Percentiles rank a stretch among this genome's conserved stretches.
phyloP scores from a whole-genome alignment of 1,140 invertebrate species.

The Drosophila takahashii region DNA sequence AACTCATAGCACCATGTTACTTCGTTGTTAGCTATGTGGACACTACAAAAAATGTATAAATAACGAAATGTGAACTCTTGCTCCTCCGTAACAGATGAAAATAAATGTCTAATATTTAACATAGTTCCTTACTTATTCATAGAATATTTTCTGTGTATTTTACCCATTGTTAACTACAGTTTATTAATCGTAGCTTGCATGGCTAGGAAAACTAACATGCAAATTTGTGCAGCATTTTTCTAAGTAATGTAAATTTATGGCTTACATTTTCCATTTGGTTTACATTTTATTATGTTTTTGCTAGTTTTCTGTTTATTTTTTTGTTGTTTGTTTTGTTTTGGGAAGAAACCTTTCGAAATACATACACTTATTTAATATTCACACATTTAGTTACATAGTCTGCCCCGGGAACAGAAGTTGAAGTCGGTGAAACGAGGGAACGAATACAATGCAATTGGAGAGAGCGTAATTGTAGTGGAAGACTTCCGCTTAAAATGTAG shows the following conservation, averaged over 20 bases:
- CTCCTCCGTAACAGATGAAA: constrained; percentile 22
- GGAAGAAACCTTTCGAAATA: constrained; percentile 79
- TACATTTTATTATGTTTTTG: constrained; percentile 35
- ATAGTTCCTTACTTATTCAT: constrained; percentile 19
- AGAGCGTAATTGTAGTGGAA: constrained; percentile 83
- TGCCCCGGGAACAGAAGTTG: constrained; percentile 15
- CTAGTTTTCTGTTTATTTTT: constrained; percentile 19
- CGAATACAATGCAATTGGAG: constrained; percentile 45
- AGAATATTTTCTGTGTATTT: constrained; percentile 25
- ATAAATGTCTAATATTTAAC: constrained; percentile 40
- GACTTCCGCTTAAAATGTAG: constrained; percentile 84
- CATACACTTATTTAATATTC: constrained; percentile 66
- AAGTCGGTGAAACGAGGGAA: constrained; percentile 32
- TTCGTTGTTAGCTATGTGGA: constrained; percentile 76
- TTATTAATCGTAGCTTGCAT: constrained; percentile 49
- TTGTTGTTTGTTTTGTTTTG: constrained; percentile 37
- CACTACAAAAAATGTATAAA: constrained; percentile 27
- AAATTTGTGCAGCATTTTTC: constrained; percentile 61
- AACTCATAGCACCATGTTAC: constrained; percentile 83
- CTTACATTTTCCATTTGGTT: constrained; percentile 17
- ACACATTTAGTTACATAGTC: constrained; percentile 44
- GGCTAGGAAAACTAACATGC: constrained; percentile 49
- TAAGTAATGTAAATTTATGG: constrained; percentile 24
- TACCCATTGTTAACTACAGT: constrained; percentile 67
- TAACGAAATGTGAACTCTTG: constrained; percentile 33